These are phyloP conservation scores for Perccottus glenii DNA, from an alignment of 2,113 vertebrate species.

Conservation along the genomic window DNA sequence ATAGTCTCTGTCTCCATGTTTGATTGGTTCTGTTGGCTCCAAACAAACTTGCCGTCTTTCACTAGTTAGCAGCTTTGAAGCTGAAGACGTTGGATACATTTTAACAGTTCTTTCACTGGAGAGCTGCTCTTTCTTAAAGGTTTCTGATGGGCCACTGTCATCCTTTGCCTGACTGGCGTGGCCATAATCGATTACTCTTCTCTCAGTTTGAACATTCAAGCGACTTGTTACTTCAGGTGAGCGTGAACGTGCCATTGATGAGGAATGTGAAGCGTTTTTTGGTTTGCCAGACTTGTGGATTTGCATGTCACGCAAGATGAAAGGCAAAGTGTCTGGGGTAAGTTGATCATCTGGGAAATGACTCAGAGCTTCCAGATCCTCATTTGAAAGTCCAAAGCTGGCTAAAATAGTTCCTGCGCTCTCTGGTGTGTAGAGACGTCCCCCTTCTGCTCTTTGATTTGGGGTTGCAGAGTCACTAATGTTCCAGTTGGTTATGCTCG, in stretches of 20 bases:
- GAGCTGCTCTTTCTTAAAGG: conserved; percentile 75
- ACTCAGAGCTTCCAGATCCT: conserved; percentile 91
- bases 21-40: conserved; percentile 66
- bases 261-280: conserved; percentile 53
- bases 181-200: conserved; percentile 93
- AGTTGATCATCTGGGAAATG: conserved; percentile 93
- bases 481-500: conserved; percentile 43
- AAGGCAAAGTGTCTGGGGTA: conserved; percentile 91
- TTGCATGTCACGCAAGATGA: conserved; percentile 89
- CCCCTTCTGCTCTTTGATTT: conserved; percentile 26
- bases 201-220: conserved; percentile 71
- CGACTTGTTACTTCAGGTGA: conserved; percentile 65
- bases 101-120: conserved; percentile 71
- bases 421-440: conserved; percentile 85
- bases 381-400: conserved; percentile 92
- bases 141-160: conserved; percentile 56
- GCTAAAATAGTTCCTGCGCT: conserved; percentile 92
- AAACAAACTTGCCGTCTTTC: conserved; percentile 56
- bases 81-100: conserved; percentile 50
- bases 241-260: conserved; percentile 7
- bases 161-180: conserved; percentile 84
- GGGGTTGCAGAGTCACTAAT: conserved; percentile 10
- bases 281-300: conserved; percentile 82
- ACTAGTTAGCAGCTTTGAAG: conserved; percentile 41
- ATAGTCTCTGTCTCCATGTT: conserved; percentile 70